Base-by-base conservation (phyloP, 2,888 invertebrate species). In the Galerucella calmariensis region DNA sequence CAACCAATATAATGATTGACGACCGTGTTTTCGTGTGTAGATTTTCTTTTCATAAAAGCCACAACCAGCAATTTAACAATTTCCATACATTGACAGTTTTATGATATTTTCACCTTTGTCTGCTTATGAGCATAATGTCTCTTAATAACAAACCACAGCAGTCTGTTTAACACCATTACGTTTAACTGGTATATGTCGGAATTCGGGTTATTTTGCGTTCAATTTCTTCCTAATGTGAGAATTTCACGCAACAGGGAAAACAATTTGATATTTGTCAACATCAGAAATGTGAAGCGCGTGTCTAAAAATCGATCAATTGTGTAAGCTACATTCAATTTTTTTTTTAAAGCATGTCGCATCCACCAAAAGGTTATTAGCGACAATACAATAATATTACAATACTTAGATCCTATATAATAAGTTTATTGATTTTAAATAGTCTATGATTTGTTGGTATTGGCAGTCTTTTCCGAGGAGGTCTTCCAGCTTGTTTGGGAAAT, bases 31-130 rank as follows among this genome's bases (percentile, higher is more conserved):
- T n/a, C n/a, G n/a, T n/a, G n/a, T n/a, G n/a, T 16, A 56, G 5
- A 46, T 46, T 16, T 56, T 16, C 1, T 24, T 4, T 24, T 20
- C 6, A 63, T 11, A 46, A 63, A 46, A 63, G 14, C 12, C 46
- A 11, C 44, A 20, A 46, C 12, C 44, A n/a, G 16, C 20, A 63
- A 63, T 63, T 63, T 63, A 63, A 63, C 63, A 63, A 63, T 63
- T 63, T 63, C 20, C 63, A 63, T 63, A 27, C 63, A 63, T 63
- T 63, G 20, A 63, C 63, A 63, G 44, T 63, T 63, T 63, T 16
- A 63, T 44, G 63, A 41, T 63, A 63, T 63, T 44, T 46, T 16
- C 63, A 63, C 63, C 63, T 44, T 46, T 63, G 44, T 20, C 46
- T 63, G 46, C 46, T 63, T 46, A 63, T 63, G 63, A 44, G 11